Conservation (phyloP, 2,797 vertebrate genomes). For the Melanogrammus aeglefinus region DNA sequence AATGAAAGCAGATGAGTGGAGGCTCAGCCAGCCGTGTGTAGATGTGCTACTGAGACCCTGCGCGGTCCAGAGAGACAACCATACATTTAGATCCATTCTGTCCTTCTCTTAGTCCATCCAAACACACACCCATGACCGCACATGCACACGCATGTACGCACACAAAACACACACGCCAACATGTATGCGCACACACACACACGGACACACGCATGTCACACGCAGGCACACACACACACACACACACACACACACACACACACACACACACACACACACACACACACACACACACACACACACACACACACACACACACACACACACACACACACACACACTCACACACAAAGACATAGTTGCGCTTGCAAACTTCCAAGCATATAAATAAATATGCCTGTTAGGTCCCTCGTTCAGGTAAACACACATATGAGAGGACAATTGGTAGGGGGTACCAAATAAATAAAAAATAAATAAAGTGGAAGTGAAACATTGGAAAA, state of each 20-base stretch:
- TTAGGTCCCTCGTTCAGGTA: neutral
- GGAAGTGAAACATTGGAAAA: neutral
- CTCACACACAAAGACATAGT: neutral
- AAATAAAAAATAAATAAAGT: neutral
- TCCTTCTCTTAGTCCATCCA: constrained; percentile 5
- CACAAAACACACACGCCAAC: constrained; percentile 12
- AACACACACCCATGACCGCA: neutral
- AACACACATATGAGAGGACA: neutral
- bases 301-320: constrained; percentile 3
- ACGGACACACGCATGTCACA: neutral
- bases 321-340: neutral
- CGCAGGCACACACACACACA: neutral
- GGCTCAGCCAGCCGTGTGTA: neutral
- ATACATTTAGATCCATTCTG: neutral
- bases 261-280: constrained; percentile 1
- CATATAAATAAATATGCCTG: neutral
- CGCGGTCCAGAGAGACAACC: neutral
- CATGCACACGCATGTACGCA: constrained; percentile 8
- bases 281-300: neutral
- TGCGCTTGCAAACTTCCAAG: neutral
- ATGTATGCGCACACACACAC: neutral
- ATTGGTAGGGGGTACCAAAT: neutral
- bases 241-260: neutral
- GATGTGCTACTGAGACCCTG: constrained; percentile 14
- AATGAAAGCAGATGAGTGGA: neutral